A percentile compares a stretch with the other conserved stretches of the same genome.
Evolutionary conservation across 2,888 invertebrate genomes (phyloP).

Genomic region (Tiliacea citrago): DNA sequence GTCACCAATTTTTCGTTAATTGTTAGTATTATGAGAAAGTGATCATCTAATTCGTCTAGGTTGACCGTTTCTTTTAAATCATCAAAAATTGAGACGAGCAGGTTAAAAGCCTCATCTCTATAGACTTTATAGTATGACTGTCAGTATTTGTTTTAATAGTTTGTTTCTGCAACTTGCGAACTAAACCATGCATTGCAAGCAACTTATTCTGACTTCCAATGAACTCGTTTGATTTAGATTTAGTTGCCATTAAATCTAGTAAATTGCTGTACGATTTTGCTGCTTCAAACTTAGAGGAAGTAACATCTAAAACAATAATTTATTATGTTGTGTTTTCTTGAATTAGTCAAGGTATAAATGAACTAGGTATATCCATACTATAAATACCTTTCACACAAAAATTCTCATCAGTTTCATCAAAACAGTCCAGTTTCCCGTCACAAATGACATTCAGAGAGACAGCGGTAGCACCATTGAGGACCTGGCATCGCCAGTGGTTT

Average conservation of each 20-base stretch:
- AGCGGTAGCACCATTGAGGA: constrained; percentile 68
- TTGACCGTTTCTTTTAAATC: constrained; percentile 62
- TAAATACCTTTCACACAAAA: constrained; percentile 75
- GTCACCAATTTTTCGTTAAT: constrained; percentile 76
- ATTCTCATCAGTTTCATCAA: constrained; percentile 82
- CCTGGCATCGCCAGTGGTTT: constrained; percentile 76
- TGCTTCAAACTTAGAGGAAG: constrained; percentile 75
- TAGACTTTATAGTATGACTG: constrained; percentile 62
- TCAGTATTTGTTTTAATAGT: constrained; percentile 66
- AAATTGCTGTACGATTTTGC: constrained; percentile 71
- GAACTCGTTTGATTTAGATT: constrained; percentile 68
- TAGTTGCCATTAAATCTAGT: constrained; percentile 70
- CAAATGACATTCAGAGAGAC: constrained; percentile 78
- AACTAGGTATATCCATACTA: constrained; percentile 5
- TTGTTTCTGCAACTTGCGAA: constrained; percentile 71
- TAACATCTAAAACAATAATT: constrained; percentile 67
- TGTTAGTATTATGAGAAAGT: constrained; percentile 71
- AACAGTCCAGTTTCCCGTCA: constrained; percentile 85
- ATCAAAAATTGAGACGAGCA: constrained; percentile 73
- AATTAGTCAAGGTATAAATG: neutral
- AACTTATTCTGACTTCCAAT: constrained; percentile 66
- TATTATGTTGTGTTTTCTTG: neutral
- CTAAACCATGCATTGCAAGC: constrained; percentile 64
- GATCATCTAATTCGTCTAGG: constrained; percentile 68
- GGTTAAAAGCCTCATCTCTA: constrained; percentile 74